Conservation (phyloP, 1,140 invertebrate genomes). For the Trichoplusia ni region DNA sequence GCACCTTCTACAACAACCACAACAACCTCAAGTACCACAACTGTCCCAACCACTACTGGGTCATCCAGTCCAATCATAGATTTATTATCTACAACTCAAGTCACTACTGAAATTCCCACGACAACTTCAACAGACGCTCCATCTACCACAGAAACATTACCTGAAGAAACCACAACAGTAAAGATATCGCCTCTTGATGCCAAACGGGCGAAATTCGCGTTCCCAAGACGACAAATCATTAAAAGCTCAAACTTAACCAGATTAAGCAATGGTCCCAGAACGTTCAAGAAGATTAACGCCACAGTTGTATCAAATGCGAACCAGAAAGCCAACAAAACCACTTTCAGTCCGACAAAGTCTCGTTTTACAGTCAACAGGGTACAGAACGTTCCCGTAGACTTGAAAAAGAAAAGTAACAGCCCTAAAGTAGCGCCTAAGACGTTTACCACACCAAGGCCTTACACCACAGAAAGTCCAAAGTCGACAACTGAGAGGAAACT, state of each 20-base stretch:
- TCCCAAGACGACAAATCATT: slow-evolving; percentile 64
- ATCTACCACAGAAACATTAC: slow-evolving; percentile 54
- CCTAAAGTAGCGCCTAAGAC: slow-evolving; percentile 41
- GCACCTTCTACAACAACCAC: neutral
- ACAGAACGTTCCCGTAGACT: slow-evolving; percentile 75
- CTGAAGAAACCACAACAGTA: slow-evolving; percentile 59
- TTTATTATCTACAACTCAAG: slow-evolving; percentile 48
- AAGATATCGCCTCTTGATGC: slow-evolving; percentile 62
- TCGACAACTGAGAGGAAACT: slow-evolving; percentile 68
- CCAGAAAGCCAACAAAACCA: slow-evolving; percentile 68
- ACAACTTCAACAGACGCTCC: slow-evolving; percentile 40
- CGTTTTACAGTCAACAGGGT: slow-evolving; percentile 61
- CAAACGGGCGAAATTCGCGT: slow-evolving; percentile 71
- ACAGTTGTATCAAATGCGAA: slow-evolving; percentile 49
- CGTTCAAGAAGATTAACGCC: slow-evolving; percentile 54
- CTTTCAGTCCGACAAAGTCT: slow-evolving; percentile 65
- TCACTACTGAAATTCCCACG: slow-evolving; percentile 32
- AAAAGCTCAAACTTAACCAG: slow-evolving; percentile 62
- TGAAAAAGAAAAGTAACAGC: slow-evolving; percentile 58
- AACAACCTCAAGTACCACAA: slow-evolving; percentile 1
- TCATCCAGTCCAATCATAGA: slow-evolving; percentile 54
- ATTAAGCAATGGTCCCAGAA: slow-evolving; percentile 43
- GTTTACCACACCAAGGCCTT: slow-evolving; percentile 41
- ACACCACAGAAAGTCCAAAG: slow-evolving; percentile 63
- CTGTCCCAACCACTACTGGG: no score